Evolutionary conservation across 2,888 invertebrate genomes (phyloP).

Genomic region (Enoplolaimus lenunculus): DNA sequence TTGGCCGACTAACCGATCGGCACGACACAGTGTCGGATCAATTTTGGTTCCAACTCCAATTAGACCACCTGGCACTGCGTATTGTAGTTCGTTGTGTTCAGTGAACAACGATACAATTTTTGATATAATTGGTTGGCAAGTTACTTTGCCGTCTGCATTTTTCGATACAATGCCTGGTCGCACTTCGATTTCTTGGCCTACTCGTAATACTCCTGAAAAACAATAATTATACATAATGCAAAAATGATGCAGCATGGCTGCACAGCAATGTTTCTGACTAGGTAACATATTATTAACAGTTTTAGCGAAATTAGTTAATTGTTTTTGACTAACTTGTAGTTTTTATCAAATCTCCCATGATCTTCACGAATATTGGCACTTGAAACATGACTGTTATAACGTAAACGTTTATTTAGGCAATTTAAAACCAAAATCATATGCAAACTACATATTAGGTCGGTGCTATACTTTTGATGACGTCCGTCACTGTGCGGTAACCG

Average conservation of each 20-base stretch:
- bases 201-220: slow-evolving; percentile 45
- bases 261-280: too few species aligned
- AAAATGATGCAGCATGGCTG: slow-evolving; percentile 7
- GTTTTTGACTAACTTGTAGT: too few species aligned
- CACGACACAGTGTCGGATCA: slow-evolving; percentile 93
- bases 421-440: too few species aligned
- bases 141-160: slow-evolving; percentile 81
- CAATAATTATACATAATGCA: slow-evolving; percentile 19
- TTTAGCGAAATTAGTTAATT: too few species aligned
- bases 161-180: slow-evolving; percentile 93
- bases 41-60: slow-evolving; percentile 98
- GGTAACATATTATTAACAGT: too few species aligned
- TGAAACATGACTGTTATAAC: too few species aligned
- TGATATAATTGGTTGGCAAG: slow-evolving; percentile 89
- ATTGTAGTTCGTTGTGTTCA: slow-evolving; percentile 91
- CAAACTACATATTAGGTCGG: too few species aligned
- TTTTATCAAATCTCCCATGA: too few species aligned
- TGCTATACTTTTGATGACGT: too few species aligned
- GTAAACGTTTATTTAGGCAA: too few species aligned
- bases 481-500: too few species aligned
- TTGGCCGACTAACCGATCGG: slow-evolving; percentile 94
- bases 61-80: slow-evolving; percentile 96
- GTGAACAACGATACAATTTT: slow-evolving; percentile 90
- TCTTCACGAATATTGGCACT: too few species aligned
- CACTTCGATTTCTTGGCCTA: slow-evolving; percentile 91